Evolutionary conservation across 2,797 vertebrate species (phyloP), one percentile per base, ranked within the genome.

Genomic region (Steatocranus sp.): DNA sequence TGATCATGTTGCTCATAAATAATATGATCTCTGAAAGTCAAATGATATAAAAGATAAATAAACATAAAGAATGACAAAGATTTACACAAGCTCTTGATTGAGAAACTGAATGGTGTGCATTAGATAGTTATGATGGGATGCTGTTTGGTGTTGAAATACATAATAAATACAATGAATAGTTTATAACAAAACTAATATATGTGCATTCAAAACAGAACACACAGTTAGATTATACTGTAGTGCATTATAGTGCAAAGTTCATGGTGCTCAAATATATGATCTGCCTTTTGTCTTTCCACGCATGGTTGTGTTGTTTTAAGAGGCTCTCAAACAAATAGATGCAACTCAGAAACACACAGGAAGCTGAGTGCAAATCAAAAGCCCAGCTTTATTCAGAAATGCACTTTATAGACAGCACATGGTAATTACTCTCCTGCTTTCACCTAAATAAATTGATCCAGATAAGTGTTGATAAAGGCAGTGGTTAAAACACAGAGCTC

Each of bases 381-480:
- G 84, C 83, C 76, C 76, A 49, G 79, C 58, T 66, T 8, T 80
- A 73, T 88, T 54, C 56, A 81, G 75, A 83, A 82, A 77, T 20
- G 78, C 18, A 82, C 36, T 79, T 81, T 84, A 53, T 79, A 54
- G 73, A 86, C 51, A 78, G 17, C 80, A 75, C 81, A 75, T 85
- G 68, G 78, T 93, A 86, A 91, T 89, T 82, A 87, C 63, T 84
- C 83, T 48, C 38, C 75, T 78, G 51, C 76, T 88, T 86, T 80
- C 15, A 8, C n/a, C 54, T 63, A 81, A 83, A 86, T 82, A 90
- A 88, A 91, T 80, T 78, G 77, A 91, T 82, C 50, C 53, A 90
- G 88, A 91, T 87, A 86, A 84, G 66, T 88, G 76, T 82, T 86
- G 87, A 86, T 92, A 86, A 90, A 89, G 81, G 50, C 79, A 79